Base-by-base conservation (phyloP, 2,797 vertebrate genomes). In the Smutsia gigantea region DNA sequence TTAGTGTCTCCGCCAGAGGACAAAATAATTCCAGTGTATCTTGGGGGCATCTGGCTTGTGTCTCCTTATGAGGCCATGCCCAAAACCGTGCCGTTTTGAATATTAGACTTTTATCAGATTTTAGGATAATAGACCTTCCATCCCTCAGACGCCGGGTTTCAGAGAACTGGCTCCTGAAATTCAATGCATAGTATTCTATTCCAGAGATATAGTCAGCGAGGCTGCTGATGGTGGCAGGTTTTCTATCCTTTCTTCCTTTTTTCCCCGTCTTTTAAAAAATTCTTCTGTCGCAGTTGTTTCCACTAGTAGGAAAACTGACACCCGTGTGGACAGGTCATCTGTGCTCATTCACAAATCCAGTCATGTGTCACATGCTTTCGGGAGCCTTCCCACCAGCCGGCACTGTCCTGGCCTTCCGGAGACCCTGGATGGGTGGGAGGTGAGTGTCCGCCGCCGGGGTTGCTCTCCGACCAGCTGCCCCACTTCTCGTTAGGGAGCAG, bases 101-200 rank as follows among this genome's bases (percentile, higher is more conserved):
- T 78, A 31, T 78, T 74, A 94, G 75, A 19, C n/a, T 19, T 51
- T 82, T 66, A 90, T 79, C 92, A 93, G 85, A 95, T 93, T 87
- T 95, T 66, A 90, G 42, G 25, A 27, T 64, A 61, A 77, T 61
- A 12, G 5, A 27, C 8, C 79, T 89, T 92, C 94, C 1, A 7
- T 83, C 57, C 59, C 64, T 79, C 15, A 9, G 57, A 94, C 53
- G 2, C 19, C 21, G 42, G 39, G 21, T 69, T 81, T 93, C 89
- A 75, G n/a, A 69, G 71, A 85, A 88, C 57, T 15, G 19, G 14
- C 37, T 78, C 21, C 0, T 57, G 82, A 85, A 51, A 53, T 7
- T 91, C 89, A 69, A 29, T 12, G n/a, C 39, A 17, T 21, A 64
- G 27, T 34, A 27, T 79, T 96, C 68, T 86, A 15, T 63, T 82